Evolutionary conservation across 2,797 vertebrate species (phyloP).

Genomic region (Hylomyscus alleni): DNA sequence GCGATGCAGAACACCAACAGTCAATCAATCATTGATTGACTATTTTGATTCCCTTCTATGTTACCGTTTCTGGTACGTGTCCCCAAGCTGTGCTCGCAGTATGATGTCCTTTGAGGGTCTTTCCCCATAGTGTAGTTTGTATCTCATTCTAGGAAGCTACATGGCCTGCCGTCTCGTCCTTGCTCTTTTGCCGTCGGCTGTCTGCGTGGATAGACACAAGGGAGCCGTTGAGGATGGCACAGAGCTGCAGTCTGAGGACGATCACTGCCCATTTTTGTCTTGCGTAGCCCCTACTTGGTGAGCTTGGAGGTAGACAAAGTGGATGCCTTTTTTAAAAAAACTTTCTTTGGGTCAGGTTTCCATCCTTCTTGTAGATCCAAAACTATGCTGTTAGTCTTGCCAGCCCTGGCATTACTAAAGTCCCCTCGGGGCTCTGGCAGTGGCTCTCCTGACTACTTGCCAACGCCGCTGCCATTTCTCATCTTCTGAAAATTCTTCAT

Average conservation of each 20-base stretch:
- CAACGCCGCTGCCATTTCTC: constrained; percentile 61
- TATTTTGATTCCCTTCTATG: neutral
- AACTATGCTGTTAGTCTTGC: constrained; percentile 65
- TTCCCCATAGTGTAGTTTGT: neutral
- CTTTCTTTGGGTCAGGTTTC: constrained; percentile 43
- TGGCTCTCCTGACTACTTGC: constrained; percentile 66
- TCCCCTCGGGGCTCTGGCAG: constrained; percentile 61
- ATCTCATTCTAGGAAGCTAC: neutral
- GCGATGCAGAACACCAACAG: neutral
- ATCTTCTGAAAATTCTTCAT: constrained; percentile 64
- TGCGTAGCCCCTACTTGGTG: neutral
- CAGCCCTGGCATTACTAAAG: neutral
- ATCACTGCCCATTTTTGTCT: neutral
- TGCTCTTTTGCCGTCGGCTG: neutral
- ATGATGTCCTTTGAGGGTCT: neutral
- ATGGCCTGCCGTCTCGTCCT: accelerated
- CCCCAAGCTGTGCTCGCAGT: neutral
- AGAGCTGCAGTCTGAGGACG: neutral
- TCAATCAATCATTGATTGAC: neutral
- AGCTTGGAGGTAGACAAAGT: neutral
- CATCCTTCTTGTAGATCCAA: constrained; percentile 40
- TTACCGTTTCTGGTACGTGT: neutral
- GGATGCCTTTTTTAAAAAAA: neutral
- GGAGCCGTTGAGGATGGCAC: neutral
- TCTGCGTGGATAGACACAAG: neutral